phyloP scores from a whole-genome alignment of 2,888 invertebrate species.

The Prostheceraeus crozeri region DNA sequence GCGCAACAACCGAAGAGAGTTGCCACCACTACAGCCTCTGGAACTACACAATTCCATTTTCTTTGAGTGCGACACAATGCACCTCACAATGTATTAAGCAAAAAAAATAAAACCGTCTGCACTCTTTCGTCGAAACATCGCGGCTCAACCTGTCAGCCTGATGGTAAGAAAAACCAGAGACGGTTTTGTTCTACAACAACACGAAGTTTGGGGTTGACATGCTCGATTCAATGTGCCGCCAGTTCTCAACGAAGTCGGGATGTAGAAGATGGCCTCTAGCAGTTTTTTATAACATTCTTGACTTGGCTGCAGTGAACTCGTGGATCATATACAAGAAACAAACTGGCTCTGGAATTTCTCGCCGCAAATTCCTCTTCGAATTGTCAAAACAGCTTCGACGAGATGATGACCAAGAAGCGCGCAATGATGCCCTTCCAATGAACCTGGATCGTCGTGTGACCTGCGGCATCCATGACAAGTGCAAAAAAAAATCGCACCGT shows the following conservation, averaged over 20 bases:
- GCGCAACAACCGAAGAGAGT: constrained; percentile 15
- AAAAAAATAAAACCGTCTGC: constrained; percentile 22
- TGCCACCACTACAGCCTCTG: constrained; percentile 4
- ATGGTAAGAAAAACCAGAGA: constrained; percentile 27
- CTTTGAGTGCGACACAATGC: constrained; percentile 10
- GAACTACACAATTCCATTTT: constrained; percentile 16
- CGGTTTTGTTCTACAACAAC: constrained; percentile 20
- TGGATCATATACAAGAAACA: too few relatives aligned
- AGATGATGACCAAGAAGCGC: too few relatives aligned
- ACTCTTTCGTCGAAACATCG: constrained; percentile 7
- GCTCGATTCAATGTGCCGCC: constrained; percentile 27
- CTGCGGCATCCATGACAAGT: too few relatives aligned
- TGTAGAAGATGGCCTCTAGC: neutral
- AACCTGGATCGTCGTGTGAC: too few relatives aligned
- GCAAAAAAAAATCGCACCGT: constrained; percentile 24
- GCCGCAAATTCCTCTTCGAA: too few relatives aligned
- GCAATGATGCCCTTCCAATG: too few relatives aligned
- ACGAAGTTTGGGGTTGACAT: constrained; percentile 25
- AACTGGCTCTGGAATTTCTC: too few relatives aligned
- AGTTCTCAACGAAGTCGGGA: constrained; percentile 17
- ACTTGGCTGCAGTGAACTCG: too few relatives aligned
- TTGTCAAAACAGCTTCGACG: too few relatives aligned
- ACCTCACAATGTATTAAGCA: constrained; percentile 17
- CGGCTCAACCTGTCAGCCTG: constrained; percentile 15
- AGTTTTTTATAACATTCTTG: too few relatives aligned